Percentiles rank a stretch among this genome's conserved stretches.
Evolutionary conservation across 2,797 vertebrate species (phyloP).

Genomic region (Coreius guichenoti): DNA sequence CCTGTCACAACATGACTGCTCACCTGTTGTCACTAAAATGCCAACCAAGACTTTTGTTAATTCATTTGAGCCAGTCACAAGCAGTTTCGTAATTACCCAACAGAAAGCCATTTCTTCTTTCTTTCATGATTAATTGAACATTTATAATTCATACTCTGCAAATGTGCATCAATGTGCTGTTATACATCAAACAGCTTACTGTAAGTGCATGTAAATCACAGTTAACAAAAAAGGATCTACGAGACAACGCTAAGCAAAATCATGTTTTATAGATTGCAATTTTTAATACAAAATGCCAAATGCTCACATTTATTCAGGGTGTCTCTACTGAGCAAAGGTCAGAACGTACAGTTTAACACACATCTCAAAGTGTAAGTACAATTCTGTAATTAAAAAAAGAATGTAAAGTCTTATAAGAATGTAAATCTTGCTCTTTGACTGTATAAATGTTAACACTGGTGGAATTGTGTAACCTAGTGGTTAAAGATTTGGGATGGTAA

Average conservation of each 20-base stretch:
- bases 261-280: neutral
- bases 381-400: slow-evolving; percentile 15
- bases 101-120: neutral
- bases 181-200: slow-evolving; percentile 1
- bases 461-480: neutral
- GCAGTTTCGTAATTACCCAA: neutral
- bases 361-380: neutral
- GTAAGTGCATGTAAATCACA: slow-evolving; percentile 2
- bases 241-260: neutral
- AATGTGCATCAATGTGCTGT: neutral
- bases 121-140: slow-evolving; percentile 1
- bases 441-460: slow-evolving; percentile 12
- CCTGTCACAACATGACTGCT: neutral
- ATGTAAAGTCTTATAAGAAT: neutral
- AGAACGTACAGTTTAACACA: neutral
- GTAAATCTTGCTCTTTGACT: neutral
- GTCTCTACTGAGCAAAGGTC: slow-evolving; percentile 6
- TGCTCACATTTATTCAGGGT: slow-evolving; percentile 21
- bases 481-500: neutral
- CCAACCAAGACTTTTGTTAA: slow-evolving; percentile 4
- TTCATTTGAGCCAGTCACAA: slow-evolving; percentile 4
- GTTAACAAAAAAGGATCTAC: neutral
- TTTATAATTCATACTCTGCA: slow-evolving; percentile 9
- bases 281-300: slow-evolving; percentile 32
- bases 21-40: neutral